A percentile compares a stretch with the other conserved stretches of the same genome.
Conservation (phyloP, 2,113 vertebrate genomes). For the Psephotus haematonotus region DNA sequence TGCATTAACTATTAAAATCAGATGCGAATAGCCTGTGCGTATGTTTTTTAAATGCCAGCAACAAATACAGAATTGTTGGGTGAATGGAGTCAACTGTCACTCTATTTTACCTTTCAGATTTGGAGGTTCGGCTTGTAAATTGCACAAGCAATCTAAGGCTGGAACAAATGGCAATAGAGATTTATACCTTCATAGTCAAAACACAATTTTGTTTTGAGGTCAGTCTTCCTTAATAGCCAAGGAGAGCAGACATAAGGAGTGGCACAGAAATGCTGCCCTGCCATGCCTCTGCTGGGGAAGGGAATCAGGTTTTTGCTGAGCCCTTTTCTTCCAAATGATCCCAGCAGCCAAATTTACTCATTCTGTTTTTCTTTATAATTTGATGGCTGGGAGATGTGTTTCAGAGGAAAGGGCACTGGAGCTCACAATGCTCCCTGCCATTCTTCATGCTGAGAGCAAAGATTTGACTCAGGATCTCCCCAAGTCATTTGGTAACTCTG, state of each 20-base stretch:
- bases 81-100: background rate
- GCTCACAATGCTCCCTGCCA: background rate
- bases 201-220: background rate
- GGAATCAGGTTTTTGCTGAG: background rate
- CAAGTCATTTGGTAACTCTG: constrained; percentile 7
- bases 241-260: fast-evolving
- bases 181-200: background rate
- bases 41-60: background rate
- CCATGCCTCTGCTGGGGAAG: background rate
- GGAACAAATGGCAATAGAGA: background rate
- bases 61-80: background rate
- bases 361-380: background rate
- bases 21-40: background rate
- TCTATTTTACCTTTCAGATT: background rate
- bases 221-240: background rate
- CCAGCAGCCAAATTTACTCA: background rate
- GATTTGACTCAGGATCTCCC: background rate
- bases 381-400: background rate
- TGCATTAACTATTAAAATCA: background rate
- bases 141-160: background rate
- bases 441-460: background rate
- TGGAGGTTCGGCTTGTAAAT: background rate
- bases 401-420: background rate
- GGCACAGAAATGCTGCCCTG: background rate
- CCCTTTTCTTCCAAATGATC: background rate